Evolutionary conservation across 2,888 invertebrate species (phyloP).

Genomic region (Monoplex corrugatus): DNA sequence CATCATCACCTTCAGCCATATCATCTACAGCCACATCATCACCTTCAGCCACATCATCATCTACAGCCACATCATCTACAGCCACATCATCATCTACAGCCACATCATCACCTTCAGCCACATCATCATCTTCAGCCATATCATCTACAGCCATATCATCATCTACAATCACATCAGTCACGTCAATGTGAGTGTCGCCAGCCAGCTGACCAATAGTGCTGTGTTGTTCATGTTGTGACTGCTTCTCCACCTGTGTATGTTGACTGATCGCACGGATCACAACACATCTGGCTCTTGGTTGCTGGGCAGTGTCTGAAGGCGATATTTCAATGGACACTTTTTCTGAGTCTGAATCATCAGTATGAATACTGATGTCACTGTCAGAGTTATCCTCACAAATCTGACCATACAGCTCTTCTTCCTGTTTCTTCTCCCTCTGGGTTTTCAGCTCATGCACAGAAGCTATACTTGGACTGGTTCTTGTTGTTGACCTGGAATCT

Average conservation of each 20-base stretch:
- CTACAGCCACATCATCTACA: too few species aligned
- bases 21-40: too few species aligned
- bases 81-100: not conserved
- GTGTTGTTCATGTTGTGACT: constrained; percentile 4
- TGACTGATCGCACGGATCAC: not conserved
- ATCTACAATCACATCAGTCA: not conserved
- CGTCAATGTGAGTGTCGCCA: too few species aligned
- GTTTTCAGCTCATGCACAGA: not conserved
- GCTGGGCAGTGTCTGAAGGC: not conserved
- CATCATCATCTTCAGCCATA: not conserved
- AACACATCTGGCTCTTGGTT: too few species aligned
- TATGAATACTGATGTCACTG: constrained; percentile 37
- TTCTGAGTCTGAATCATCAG: constrained; percentile 3
- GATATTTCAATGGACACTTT: not conserved
- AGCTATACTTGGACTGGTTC: not conserved
- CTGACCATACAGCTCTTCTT: too few species aligned
- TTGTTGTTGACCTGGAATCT: not conserved
- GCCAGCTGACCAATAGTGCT: too few species aligned
- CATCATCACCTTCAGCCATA: not conserved
- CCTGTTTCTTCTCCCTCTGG: constrained; percentile 9
- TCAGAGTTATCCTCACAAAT: not conserved
- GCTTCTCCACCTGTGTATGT: not conserved
- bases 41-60: too few species aligned
- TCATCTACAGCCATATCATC: not conserved
- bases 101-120: not conserved